Base-by-base conservation (phyloP, 2,888 invertebrate species). In the Philereme vetulata region DNA sequence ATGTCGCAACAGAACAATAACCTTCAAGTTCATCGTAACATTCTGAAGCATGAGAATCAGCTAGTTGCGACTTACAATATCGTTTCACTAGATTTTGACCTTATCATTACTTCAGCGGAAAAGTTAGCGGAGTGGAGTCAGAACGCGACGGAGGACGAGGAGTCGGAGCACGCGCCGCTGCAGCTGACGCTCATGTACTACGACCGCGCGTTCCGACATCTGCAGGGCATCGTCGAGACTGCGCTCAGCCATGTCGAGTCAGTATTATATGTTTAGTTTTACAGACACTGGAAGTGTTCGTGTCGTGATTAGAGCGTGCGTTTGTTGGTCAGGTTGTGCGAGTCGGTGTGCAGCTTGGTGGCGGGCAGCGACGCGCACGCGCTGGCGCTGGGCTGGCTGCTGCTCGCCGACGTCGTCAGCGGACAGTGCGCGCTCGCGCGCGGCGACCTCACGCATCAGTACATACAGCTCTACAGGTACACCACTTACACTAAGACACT, bases 361-460 rank as follows among this genome's bases (percentile, higher is more conserved):
- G 90, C 94, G 5, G 88, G 87, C 70, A 93, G 94, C 1, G 95
- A 94, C 76, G 91, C 93, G 36, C 93, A 94, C 78, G 7, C 86
- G 88, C 34, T 93, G 93, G 72, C 93, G 94, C 9, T 95, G 46
- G 95, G 95, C 43, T 97, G 96, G 87, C 87, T 97, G 72, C 88
- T 97, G 63, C 84, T 95, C 49, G 96, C 96, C 95, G 94, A 94
- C 72, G 93, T 95, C 58, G 82, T 96, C 47, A 86, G 96, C 64
- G 84, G 93, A 53, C 93, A 95, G 74, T 95, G 95, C 74, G 90
- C 92, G 48, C 92, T 93, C 62, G 95, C 97, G 9, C 93, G 95
- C 33, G 93, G 95, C 4, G 95, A 96, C 82, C 93, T 96, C 59
- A 88, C 94, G 61, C 95, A 95, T 68, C 94, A 96, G 69, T 96